Evolutionary conservation across 2,888 invertebrate genomes (phyloP), one percentile per base, ranked within the genome.

Genomic region (Diaprepes abbreviatus): DNA sequence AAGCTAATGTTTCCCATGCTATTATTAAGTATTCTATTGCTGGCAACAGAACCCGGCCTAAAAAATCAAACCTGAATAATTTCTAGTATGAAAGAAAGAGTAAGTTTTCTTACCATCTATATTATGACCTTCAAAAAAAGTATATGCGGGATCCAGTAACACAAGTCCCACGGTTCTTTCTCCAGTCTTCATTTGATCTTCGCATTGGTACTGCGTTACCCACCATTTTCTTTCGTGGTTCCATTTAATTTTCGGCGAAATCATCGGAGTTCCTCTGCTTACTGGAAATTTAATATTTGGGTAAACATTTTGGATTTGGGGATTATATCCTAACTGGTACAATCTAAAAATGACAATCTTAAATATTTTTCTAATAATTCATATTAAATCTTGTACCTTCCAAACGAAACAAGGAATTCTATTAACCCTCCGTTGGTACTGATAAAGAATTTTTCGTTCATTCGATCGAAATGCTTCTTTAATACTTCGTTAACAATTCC

Each of bases 171-270:
- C 10, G 10, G 24, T 50, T 38, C 36, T 66, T 36, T 66, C 66
- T 33, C 64, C 71, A 14, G 55, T 17, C 17, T 65, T 45, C 24
- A 66, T 12, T n/a, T n/a, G n/a, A n/a, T n/a, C n/a, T n/a, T n/a
- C n/a, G n/a, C n/a, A n/a, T n/a, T n/a, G n/a, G n/a, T n/a, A n/a
- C 3, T 48, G 31, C 21, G 74, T 89, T 0, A 92, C 91, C 75
- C 89, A 86, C 92, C 93, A 93, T 68, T 92, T 89, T 71, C 90
- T 90, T 12, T 88, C 87, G 78, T 97, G 96, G 75, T 97, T 93
- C 96, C 97, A 97, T 73, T 89, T 89, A 10, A 97, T 88, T 1
- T 93, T 85, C 2, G 94, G 92, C 0, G 94, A 89, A n/a, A 80
- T 78, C 79, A 79, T 79, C 9, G 75, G 75, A 6, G 80, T 80